Base-by-base conservation (phyloP, 2,113 vertebrate species). In the Microtus pennsylvanicus region DNA sequence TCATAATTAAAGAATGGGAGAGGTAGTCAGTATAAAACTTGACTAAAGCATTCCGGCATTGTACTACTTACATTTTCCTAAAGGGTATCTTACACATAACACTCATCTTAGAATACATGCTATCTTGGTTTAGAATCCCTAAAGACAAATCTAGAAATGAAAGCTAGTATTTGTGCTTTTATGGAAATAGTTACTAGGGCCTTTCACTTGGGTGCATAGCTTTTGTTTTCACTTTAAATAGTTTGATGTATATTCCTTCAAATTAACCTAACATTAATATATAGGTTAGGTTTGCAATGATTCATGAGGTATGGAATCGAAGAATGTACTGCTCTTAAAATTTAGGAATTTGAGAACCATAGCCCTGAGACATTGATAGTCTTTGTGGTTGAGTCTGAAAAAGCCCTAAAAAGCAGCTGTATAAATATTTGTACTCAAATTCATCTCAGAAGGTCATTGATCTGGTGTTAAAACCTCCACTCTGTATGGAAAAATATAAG, bases 191-290 rank as follows among this genome's bases (percentile, higher is more conserved):
- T 92, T 70, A 76, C 14, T 87, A 63, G 81, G 50, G 6, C 26
- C 45, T 45, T 67, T 76, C 10, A 52, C 5, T 21, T 58, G 65
- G 13, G 38, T 94, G 19, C 55, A 12, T 86, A 22, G 22, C 16
- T 81, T 85, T 74, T 76, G 14, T 82, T 81, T 87, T 74, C 58
- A 30, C 65, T 83, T 38, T 30, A 85, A 87, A n/a, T 86, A 92
- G 19, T 10, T 87, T 89, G 50, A 4, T 42, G 12, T 93, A 50
- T 69, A 45, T 93, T 45, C 42, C 21, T 94, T 90, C 35, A 67
- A 69, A 93, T 35, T 83, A 16, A 12, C 5, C 65, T 85, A 65
- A 47, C 24, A 72, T 47, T n/a, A 26, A 21, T 91, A 6, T 75
- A 42, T 82, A 28, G n/a, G 13, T 42, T 89, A 22, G 7, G 45